Base-by-base conservation (phyloP, 2,113 vertebrate species). In the Cnemophilus loriae region DNA sequence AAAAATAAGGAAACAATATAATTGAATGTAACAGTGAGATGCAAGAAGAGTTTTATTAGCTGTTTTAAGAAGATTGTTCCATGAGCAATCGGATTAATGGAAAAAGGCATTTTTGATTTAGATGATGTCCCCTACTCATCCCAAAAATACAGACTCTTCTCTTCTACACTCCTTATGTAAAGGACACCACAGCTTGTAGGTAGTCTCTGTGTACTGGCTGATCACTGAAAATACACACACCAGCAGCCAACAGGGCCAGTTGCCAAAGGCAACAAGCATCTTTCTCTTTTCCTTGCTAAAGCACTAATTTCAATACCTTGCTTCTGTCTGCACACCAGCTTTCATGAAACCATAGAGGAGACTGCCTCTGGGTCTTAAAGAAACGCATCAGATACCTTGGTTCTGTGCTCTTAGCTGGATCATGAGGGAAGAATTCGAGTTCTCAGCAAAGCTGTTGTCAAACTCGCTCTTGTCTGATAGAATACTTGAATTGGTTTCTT, bases 391-490 rank as follows among this genome's bases (percentile, higher is more conserved):
- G 28, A 92, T 97, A 99, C 99, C 99, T 98, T 99, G 98, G 93
- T 99, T 99, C 80, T 99, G 98, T 60, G 88, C 95, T 96, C 96
- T 98, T 37, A 99, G 95, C 59, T 99, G 98, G 28, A 98, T 98
- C 94, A 97, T 23, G 20, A 98, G 95, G 13, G 98, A 97, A 71
- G 97, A 97, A 46, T 76, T 82, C 2, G 63, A 96, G 89, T 59
- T 96, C 77, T 94, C 97, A 74, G 90, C 59, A 89, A 93, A 92
- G 50, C 92, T 97, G 84, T 84, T 96, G 46, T 65, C 67, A 2
- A 89, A 37, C 6, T 94, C 73, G 1, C 56, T 97, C 44, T 89
- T 96, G 60, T 96, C 94, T 11, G 30, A 82, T 64, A 87, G 7
- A 59, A 96, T 49, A 52, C 93, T 97, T 18, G 84, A 74, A 84